phyloP scores from a whole-genome alignment of 92 coral and sea anemone species.

The Meandrina meandrites region DNA sequence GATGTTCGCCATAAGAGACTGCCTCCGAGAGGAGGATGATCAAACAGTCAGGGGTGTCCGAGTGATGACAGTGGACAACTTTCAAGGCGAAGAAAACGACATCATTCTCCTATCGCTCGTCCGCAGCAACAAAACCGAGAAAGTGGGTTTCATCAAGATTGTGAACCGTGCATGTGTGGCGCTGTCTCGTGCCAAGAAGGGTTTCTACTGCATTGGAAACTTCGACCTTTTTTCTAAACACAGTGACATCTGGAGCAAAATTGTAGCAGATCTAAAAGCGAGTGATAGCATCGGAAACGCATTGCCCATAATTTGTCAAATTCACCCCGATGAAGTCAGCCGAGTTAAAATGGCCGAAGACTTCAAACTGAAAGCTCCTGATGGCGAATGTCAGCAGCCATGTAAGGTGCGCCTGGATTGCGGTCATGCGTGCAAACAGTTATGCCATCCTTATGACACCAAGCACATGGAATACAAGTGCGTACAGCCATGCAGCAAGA shows the following conservation, averaged over 20 bases:
- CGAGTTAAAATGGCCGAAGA: constrained; percentile 62
- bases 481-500: constrained; percentile 57
- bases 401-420: constrained; percentile 71
- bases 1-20: constrained; percentile 74
- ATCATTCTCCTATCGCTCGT: constrained; percentile 88
- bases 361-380: constrained; percentile 61
- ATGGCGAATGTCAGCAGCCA: constrained; percentile 80
- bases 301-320: constrained; percentile 75
- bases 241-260: constrained; percentile 78
- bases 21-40: constrained; percentile 37
- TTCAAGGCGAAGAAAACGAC: constrained; percentile 91
- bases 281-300: constrained; percentile 64
- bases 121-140: constrained; percentile 76
- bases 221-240: constrained; percentile 61
- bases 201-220: constrained; percentile 88
- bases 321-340: constrained; percentile 60
- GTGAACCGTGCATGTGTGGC: constrained; percentile 94
- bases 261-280: constrained; percentile 55
- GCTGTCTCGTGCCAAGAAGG: constrained; percentile 88
- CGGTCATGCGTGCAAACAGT: constrained; percentile 77
- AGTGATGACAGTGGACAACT: constrained; percentile 87
- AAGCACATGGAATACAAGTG: constrained; percentile 53
- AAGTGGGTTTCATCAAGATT: constrained; percentile 81
- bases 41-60: constrained; percentile 44
- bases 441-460: constrained; percentile 75